Base-by-base conservation (phyloP, 1,140 invertebrate genomes). In the Streblospio benedicti region DNA sequence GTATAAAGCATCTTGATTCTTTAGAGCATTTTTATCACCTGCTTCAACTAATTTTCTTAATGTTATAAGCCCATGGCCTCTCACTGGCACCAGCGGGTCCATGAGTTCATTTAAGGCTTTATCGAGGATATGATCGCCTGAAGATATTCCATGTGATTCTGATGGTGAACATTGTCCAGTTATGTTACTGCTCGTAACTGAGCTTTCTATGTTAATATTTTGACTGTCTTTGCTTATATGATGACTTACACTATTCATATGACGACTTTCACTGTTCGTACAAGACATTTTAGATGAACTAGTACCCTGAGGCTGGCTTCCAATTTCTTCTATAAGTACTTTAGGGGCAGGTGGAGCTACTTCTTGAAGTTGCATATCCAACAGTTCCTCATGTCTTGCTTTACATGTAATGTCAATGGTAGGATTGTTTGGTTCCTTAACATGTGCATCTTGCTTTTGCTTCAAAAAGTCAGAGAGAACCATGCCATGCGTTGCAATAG, bases 1-100 rank as follows among this genome's bases (percentile, higher is more conserved):
- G 35, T 90, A 77, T 25, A 91, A 61, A 62, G 83, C 79, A 57
- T 85, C 80, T 67, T 85, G 85, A 64, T 85, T 85, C 1, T 82
- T 77, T 33, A 85, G 67, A 18, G 85, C 80, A 63, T 84, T 82
- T 23, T 74, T 49, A 79, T 92, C 85, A 64, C 79, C 81, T 9
- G 75, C 72, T 68, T 86, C 81, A 28, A 94, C 80, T 4, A 93
- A 75, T 78, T 85, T 87, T 27, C 83, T 84, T 9, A 93, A 71
- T 52, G 81, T 74, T 58, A 91, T 84, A 23, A 92, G 72, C 6
- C 85, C 90, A 79, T 93, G 89, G 20, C 86, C 89, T 71, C 85
- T 81, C 0, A 88, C 82, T 5, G 89, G 89, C n/a, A 92, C 71
- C 43, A 88, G 71, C n/a, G 83, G 79, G 79, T 90, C 85, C 67